Percentiles rank a stretch among this genome's conserved stretches.
These are phyloP conservation scores for Macrosoma leucophasiata DNA, from an alignment of 2,888 invertebrate genomes.

Conservation along the genomic window DNA sequence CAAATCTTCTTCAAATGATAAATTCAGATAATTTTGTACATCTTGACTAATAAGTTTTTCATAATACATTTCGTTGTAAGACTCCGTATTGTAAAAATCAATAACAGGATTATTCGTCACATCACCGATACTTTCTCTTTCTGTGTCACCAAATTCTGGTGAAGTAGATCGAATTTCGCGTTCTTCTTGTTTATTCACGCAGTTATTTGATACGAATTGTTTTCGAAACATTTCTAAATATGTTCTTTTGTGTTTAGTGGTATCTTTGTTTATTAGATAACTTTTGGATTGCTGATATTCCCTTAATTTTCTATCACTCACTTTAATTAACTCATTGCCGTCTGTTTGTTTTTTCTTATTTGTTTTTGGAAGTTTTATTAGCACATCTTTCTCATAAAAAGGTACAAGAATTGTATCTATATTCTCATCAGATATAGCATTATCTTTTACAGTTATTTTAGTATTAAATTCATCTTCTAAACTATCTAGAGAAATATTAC, in stretches of 20 bases:
- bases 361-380: slow-evolving; percentile 56
- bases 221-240: slow-evolving; percentile 63
- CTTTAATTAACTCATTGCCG: slow-evolving; percentile 22
- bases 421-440: slow-evolving; percentile 38
- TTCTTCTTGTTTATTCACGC: slow-evolving; percentile 19
- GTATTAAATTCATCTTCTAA: slow-evolving; percentile 44
- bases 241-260: slow-evolving; percentile 33
- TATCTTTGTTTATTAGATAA: slow-evolving; percentile 54
- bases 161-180: slow-evolving; percentile 55
- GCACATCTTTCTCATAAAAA: slow-evolving; percentile 65
- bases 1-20: slow-evolving; percentile 43
- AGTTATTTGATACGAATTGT: slow-evolving; percentile 38
- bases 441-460: slow-evolving; percentile 32
- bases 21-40: slow-evolving; percentile 37
- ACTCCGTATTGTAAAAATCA: slow-evolving; percentile 58
- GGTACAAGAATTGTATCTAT: slow-evolving; percentile 65
- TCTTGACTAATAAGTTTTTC: slow-evolving; percentile 51
- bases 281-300: slow-evolving; percentile 33
- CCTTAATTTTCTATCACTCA: slow-evolving; percentile 28
- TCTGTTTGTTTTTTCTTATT: slow-evolving; percentile 35
- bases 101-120: slow-evolving; percentile 32
- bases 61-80: slow-evolving; percentile 64
- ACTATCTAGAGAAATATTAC: slow-evolving; percentile 58
- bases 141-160: slow-evolving; percentile 64
- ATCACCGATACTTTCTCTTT: slow-evolving; percentile 54